These are phyloP conservation scores for Geophilus truncorum DNA, from an alignment of 2,888 invertebrate genomes.

Conservation along the genomic window DNA sequence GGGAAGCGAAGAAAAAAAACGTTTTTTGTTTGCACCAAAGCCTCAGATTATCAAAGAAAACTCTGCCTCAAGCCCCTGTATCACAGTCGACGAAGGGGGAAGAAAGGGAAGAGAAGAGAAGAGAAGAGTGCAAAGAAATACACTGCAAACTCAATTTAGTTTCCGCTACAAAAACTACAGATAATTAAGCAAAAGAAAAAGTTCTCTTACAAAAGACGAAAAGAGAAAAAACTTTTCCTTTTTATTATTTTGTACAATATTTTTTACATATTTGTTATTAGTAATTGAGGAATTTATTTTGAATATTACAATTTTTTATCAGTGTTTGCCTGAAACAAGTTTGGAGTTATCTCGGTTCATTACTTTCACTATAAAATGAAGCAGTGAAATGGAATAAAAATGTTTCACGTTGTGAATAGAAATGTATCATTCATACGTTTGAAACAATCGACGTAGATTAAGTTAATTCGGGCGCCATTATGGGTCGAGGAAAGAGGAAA, in stretches of 20 bases:
- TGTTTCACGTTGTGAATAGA: constrained; percentile 12
- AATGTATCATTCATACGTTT: constrained; percentile 13
- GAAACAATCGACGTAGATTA: constrained; percentile 17
- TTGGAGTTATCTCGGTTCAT: background rate
- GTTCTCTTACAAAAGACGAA: background rate
- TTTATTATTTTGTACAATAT: too few relatives aligned
- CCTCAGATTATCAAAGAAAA: constrained; percentile 17
- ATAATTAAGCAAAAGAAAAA: constrained; percentile 7
- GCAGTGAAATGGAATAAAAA: constrained; percentile 5
- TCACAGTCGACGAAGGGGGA: background rate
- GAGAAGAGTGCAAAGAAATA: too few relatives aligned
- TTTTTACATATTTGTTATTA: too few relatives aligned
- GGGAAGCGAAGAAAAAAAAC: background rate
- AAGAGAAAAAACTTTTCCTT: background rate
- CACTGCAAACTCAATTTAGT: background rate
- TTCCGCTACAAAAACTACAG: background rate
- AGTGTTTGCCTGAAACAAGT: background rate
- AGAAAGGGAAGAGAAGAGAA: background rate
- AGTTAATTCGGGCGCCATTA: constrained; percentile 11
- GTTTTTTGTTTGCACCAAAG: constrained; percentile 17
- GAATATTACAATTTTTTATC: too few relatives aligned
- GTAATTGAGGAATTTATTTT: too few relatives aligned
- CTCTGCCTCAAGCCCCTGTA: constrained; percentile 14
- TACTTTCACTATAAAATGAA: background rate
- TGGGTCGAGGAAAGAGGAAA: background rate